Evolutionary conservation across 1,140 invertebrate species (phyloP).

Genomic region (Thaumatotibia leucotreta): DNA sequence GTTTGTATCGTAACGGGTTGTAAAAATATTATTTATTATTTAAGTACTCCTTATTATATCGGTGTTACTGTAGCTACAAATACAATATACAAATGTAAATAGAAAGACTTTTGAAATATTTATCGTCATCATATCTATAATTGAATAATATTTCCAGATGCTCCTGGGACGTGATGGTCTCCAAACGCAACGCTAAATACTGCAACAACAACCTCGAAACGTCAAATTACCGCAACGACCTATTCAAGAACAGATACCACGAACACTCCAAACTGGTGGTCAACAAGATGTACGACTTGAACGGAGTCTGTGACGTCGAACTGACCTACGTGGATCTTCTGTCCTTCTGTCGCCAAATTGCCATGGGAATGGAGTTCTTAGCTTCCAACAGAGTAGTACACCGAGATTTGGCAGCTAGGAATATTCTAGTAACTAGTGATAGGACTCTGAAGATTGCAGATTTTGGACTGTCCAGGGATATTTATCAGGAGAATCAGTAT

Average conservation of each 20-base stretch:
- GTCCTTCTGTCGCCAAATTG: constrained; percentile 91
- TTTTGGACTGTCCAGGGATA: constrained; percentile 92
- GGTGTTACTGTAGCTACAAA: no score
- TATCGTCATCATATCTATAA: constrained; percentile 81
- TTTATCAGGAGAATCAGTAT: constrained; percentile 90
- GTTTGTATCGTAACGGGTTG: no score
- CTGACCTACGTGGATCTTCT: constrained; percentile 83
- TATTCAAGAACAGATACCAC: constrained; percentile 39
- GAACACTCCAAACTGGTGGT: constrained; percentile 58
- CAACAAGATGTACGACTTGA: constrained; percentile 76
- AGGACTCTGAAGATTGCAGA: constrained; percentile 92
- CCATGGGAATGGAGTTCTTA: constrained; percentile 91
- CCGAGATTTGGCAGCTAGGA: constrained; percentile 92
- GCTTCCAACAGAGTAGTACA: constrained; percentile 88
- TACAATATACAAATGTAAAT: no score
- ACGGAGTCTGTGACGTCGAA: constrained; percentile 56
- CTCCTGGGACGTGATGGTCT: constrained; percentile 63
- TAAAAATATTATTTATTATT: no score
- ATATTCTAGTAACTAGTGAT: constrained; percentile 88
- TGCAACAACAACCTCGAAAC: constrained; percentile 53
- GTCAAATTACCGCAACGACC: constrained; percentile 41
- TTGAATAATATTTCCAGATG: constrained; percentile 36
- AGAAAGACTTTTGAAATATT: no score
- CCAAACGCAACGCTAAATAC: constrained; percentile 52
- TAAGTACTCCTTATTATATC: no score